Conservation (phyloP, 2,797 vertebrate species). For the Anisognathus igniventris region DNA sequence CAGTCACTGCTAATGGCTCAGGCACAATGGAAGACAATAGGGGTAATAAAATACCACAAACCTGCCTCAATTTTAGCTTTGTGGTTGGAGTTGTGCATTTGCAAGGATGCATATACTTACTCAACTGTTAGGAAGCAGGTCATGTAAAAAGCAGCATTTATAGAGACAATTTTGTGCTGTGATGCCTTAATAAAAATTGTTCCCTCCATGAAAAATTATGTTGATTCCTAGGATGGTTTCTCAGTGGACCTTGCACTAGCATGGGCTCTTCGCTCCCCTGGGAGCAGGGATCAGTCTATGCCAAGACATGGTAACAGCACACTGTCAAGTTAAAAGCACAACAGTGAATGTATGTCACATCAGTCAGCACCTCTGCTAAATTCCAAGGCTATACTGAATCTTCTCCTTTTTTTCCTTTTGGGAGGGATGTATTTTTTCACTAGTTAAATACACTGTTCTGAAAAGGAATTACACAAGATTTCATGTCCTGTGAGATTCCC, state of each 20-base stretch:
- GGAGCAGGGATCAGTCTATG: neutral
- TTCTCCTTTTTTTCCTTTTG: neutral
- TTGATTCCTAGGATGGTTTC: neutral
- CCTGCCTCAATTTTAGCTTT: fast-evolving
- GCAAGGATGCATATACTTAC: neutral
- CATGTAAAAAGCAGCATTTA: neutral
- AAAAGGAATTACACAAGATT: neutral
- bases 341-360: neutral
- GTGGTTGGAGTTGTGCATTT: neutral
- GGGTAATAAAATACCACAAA: neutral
- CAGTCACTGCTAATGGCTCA: neutral
- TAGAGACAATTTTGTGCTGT: neutral
- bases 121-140: neutral
- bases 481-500: neutral
- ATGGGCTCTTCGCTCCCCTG: neutral
- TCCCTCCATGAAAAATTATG: neutral
- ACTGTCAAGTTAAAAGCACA: neutral
- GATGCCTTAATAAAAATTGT: neutral
- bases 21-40: neutral
- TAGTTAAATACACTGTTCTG: neutral
- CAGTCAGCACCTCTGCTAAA: neutral
- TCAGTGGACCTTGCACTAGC: neutral
- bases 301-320: neutral
- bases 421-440: neutral
- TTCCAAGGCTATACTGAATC: neutral